Percentiles rank a stretch among this genome's conserved stretches.
Conservation (phyloP, 2,113 vertebrate species). For the Psilopogon haemacephalus region DNA sequence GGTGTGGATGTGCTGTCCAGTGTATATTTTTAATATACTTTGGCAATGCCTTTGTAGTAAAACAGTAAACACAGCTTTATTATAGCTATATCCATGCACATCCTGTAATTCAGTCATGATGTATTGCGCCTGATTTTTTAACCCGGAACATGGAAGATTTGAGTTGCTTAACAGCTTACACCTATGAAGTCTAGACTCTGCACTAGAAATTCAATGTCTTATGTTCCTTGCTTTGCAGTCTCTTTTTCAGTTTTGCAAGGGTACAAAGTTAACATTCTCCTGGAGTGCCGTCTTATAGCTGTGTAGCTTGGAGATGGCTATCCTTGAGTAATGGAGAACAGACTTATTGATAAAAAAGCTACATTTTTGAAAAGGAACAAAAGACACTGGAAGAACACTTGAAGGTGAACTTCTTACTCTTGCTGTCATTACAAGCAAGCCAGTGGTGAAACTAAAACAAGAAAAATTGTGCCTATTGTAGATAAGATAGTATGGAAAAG, state of each 20-base stretch:
- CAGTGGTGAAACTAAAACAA: neutral
- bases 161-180: neutral
- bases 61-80: neutral
- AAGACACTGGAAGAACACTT: neutral
- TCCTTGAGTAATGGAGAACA: neutral
- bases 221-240: neutral
- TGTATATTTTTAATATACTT: neutral
- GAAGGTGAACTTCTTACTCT: neutral
- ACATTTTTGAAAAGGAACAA: neutral
- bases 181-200: neutral
- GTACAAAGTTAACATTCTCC: neutral
- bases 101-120: neutral
- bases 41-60: neutral
- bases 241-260: neutral
- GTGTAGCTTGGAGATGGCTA: neutral
- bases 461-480: neutral
- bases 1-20: fast-evolving
- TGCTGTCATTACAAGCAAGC: neutral
- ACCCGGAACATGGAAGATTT: neutral
- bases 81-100: neutral
- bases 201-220: neutral
- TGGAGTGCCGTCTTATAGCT: neutral
- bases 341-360: neutral
- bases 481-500: neutral
- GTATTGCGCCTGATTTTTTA: neutral